Conservation (phyloP, 1,140 invertebrate genomes). For the Achroia grisella region DNA sequence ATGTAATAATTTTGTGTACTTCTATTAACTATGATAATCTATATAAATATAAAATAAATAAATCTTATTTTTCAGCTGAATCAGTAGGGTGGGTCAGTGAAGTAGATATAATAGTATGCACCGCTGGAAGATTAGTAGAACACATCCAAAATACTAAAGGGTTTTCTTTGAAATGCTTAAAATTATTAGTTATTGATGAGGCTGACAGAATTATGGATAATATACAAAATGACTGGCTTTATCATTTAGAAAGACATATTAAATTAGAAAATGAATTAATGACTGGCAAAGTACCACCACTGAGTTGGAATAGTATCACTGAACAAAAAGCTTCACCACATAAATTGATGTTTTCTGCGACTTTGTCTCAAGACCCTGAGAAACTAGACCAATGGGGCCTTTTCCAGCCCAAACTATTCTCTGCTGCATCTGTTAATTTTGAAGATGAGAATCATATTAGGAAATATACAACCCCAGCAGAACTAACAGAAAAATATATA, state of each 20-base stretch:
- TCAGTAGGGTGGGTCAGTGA: conserved; percentile 71
- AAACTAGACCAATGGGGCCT: conserved; percentile 90
- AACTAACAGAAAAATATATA: conserved; percentile 85
- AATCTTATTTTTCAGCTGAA: conserved; percentile 51
- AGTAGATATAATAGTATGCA: conserved; percentile 94
- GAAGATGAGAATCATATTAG: conserved; percentile 74
- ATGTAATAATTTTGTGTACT: conserved; percentile 46
- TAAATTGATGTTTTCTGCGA: conserved; percentile 96
- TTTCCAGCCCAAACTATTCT: conserved; percentile 94
- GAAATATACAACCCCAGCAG: conserved; percentile 88
- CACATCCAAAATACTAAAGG: conserved; percentile 91
- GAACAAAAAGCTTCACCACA: conserved; percentile 79
- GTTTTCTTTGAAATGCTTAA: conserved; percentile 86
- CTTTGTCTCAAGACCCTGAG: conserved; percentile 96
- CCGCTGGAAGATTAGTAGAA: conserved; percentile 93
- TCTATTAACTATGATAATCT: conserved; percentile 3
- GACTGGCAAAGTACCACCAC: conserved; percentile 46
- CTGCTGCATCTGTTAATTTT: conserved; percentile 75
- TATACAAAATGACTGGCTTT: conserved; percentile 91
- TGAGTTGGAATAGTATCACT: conserved; percentile 67
- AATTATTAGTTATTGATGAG: conserved; percentile 96
- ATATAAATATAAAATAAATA: conserved; percentile 3
- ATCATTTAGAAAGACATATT: conserved; percentile 79
- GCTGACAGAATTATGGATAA: conserved; percentile 95
- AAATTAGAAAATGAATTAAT: conserved; percentile 56